These are phyloP conservation scores for Chionoecetes opilio DNA, from an alignment of 1,140 invertebrate genomes.

Conservation along the genomic window DNA sequence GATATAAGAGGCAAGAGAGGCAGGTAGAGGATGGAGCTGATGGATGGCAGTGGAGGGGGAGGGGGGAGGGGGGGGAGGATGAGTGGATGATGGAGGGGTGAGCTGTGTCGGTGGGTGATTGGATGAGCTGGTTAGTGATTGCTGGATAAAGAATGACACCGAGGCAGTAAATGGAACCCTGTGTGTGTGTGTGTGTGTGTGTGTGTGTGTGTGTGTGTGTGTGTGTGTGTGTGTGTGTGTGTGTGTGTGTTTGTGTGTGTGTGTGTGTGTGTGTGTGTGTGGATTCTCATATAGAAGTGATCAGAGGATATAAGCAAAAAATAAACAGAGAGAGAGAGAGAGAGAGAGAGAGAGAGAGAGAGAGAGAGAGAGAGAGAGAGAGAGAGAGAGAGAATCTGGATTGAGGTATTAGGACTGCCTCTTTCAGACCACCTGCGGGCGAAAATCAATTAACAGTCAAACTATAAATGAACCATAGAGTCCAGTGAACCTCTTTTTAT, in stretches of 20 bases:
- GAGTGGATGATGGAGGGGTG: conserved; percentile 14
- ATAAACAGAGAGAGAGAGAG: background rate
- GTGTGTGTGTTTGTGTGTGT: conserved; percentile 14
- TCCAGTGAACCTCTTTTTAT: background rate
- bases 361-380: background rate
- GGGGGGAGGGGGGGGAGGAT: background rate
- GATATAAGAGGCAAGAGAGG: background rate
- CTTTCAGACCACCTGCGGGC: background rate
- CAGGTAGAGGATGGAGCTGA: background rate
- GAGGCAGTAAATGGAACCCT: no score
- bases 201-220: no score
- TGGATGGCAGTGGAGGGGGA: no score
- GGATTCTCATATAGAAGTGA: background rate
- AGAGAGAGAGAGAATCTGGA: background rate
- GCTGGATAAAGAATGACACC: no score
- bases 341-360: conserved; percentile 27
- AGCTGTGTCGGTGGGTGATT: background rate
- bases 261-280: background rate
- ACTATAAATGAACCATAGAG: background rate
- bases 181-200: no score
- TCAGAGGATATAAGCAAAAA: background rate
- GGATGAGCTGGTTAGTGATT: conserved; percentile 27
- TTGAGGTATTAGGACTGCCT: background rate
- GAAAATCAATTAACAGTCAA: background rate
- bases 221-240: conserved; percentile 9